phyloP scores from a whole-genome alignment of 2,888 invertebrate genomes.

The Dusona sp. region DNA sequence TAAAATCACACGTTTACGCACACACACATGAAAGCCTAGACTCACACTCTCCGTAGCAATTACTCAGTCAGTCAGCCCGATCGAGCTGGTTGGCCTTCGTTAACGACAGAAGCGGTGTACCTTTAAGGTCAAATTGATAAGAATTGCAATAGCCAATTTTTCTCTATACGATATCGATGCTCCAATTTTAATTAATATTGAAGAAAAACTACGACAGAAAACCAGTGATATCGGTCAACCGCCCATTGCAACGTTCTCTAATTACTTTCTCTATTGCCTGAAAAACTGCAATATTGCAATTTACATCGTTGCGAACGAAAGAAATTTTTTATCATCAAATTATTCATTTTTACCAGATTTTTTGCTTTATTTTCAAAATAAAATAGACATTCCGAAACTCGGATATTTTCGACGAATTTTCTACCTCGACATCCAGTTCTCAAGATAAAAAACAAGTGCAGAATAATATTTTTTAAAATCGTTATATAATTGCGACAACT shows the following conservation, averaged over 20 bases:
- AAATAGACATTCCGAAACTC: too few species aligned
- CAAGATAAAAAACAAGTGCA: not conserved
- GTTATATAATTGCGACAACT: not conserved
- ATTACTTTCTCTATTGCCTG: not conserved
- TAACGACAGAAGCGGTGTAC: constrained; percentile 68
- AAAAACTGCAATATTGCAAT: not conserved
- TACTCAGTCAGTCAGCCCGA: constrained; percentile 46
- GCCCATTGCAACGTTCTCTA: not conserved
- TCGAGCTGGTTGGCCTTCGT: constrained; percentile 40
- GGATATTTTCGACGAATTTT: too few species aligned
- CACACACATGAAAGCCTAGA: not conserved
- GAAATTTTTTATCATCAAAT: not conserved
- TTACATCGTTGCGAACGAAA: not conserved
- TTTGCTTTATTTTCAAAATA: too few species aligned
- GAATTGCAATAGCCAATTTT: constrained; percentile 4
- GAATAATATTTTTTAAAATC: not conserved
- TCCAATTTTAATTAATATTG: not conserved
- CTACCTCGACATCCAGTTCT: not conserved
- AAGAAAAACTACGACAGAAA: not conserved
- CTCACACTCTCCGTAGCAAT: constrained; percentile 23
- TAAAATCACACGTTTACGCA: too few species aligned
- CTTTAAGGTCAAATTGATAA: constrained; percentile 78
- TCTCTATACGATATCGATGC: not conserved
- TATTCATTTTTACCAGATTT: not conserved
- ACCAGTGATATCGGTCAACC: not conserved